Evolutionary conservation across 23 tunicate species (phyloP).

Genomic region (Corella eumyota): DNA sequence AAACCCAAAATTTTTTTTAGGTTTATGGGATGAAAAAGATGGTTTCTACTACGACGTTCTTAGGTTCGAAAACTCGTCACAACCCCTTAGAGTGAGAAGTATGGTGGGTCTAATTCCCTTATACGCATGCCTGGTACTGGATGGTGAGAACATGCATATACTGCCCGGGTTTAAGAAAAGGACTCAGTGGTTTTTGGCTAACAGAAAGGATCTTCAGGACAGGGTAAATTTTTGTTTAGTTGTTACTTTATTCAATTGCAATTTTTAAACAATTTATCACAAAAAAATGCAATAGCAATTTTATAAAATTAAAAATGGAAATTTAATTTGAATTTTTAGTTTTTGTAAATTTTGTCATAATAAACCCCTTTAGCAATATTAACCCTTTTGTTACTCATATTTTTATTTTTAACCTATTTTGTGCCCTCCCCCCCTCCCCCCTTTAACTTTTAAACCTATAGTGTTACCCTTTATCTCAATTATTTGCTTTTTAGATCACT

Average conservation of each 20-base stretch:
- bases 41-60: constrained; percentile 87
- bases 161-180: constrained; percentile 73
- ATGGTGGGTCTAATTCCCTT: constrained; percentile 91
- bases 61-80: constrained; percentile 41
- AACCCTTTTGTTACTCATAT: too few relatives aligned
- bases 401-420: too few relatives aligned
- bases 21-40: constrained; percentile 87
- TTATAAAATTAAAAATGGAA: neutral
- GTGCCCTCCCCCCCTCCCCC: too few relatives aligned
- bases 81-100: constrained; percentile 73
- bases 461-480: too few relatives aligned
- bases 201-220: constrained; percentile 52
- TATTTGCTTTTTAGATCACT: constrained; percentile 36
- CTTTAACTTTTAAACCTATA: too few relatives aligned
- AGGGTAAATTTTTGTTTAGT: constrained; percentile 22
- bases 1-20: constrained; percentile 15
- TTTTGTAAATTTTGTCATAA: neutral
- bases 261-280: neutral
- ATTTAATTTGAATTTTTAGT: neutral
- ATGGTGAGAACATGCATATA: constrained; percentile 55
- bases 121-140: constrained; percentile 87
- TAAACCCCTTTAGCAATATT: too few relatives aligned
- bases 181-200: constrained; percentile 62
- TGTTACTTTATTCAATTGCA: neutral
- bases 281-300: neutral